Base-by-base conservation (phyloP, 2,113 vertebrate species). In the Tyto alba region DNA sequence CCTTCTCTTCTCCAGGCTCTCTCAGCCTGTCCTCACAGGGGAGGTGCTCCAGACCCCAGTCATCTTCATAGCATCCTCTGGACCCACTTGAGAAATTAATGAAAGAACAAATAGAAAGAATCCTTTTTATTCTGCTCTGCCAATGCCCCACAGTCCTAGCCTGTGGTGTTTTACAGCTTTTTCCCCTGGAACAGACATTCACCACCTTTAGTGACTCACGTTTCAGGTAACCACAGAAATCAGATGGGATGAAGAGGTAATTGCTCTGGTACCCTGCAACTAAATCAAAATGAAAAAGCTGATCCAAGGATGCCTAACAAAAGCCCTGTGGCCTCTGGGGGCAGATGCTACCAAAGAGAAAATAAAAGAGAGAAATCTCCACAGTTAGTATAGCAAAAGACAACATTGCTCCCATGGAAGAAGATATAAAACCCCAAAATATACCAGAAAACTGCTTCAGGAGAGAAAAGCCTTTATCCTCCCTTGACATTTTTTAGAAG, bases 371-470 rank as follows among this genome's bases (percentile, higher is more conserved):
- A n/a, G 11, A 66, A 18, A 59, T 11, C 30, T 12, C 26, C 50
- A 29, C 6, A 22, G 23, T 16, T 25, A 34, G 27, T 34, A 43
- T 43, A n/a, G 32, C 47, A 45, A 85, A 50, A n/a, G 25, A 27
- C 25, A 72, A 41, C 14, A 1, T 8, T 1, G 0, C 20, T 55
- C 30, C 17, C 15, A 2, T 1, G 12, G 78, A 47, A 43, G 27
- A 9, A 17, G 57, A 14, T 13, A 5, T 1, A 68, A 89, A 53
- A 13, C 53, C 45, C 41, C 53, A 38, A 17, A 5, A 47, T 8
- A 67, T 29, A 34, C 64, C 72, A 67, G 41, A 62, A 62, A 74
- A 40, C 19, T 3, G 16, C 55, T 64, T 34, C 13, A 27, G 26
- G 27, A 76, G 30, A 94, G 25, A 73, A 79, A 26, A 83, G 8